These are phyloP conservation scores for Willowsia nigromaculata DNA, from an alignment of 2,888 invertebrate genomes.

Conservation along the genomic window DNA sequence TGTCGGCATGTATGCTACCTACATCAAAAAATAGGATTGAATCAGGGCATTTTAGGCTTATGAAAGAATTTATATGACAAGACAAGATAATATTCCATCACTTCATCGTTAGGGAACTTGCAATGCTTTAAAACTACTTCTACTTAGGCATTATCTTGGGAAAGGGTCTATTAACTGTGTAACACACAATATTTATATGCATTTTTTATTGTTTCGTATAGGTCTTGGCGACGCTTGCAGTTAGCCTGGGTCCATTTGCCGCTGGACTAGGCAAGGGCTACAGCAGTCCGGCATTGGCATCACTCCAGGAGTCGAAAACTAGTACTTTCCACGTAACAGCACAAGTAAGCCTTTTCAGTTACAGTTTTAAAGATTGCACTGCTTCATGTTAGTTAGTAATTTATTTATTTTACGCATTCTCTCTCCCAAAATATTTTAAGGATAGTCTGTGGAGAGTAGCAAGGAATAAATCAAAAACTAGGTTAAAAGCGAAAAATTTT, in stretches of 20 bases:
- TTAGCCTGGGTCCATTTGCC: slow-evolving; percentile 89
- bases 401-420: neutral
- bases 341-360: slow-evolving; percentile 74
- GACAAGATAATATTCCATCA: neutral
- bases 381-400: no score
- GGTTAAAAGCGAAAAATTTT: neutral
- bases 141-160: neutral
- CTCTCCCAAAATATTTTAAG: neutral
- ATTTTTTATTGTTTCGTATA: slow-evolving; percentile 80
- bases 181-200: neutral
- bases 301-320: slow-evolving; percentile 84
- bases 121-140: neutral
- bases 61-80: slow-evolving; percentile 12
- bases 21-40: no score
- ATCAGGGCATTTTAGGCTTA: no score
- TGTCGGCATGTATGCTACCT: no score
- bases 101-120: neutral
- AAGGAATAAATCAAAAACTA: slow-evolving; percentile 39
- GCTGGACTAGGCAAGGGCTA: slow-evolving; percentile 90
- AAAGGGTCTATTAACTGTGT: neutral
- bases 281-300: slow-evolving; percentile 90
- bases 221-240: slow-evolving; percentile 89
- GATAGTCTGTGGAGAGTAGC: neutral
- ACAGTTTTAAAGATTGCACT: neutral
- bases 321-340: slow-evolving; percentile 77